These are phyloP conservation scores for Sinonovacula constricta DNA, from an alignment of 1,140 invertebrate genomes.

Conservation along the genomic window DNA sequence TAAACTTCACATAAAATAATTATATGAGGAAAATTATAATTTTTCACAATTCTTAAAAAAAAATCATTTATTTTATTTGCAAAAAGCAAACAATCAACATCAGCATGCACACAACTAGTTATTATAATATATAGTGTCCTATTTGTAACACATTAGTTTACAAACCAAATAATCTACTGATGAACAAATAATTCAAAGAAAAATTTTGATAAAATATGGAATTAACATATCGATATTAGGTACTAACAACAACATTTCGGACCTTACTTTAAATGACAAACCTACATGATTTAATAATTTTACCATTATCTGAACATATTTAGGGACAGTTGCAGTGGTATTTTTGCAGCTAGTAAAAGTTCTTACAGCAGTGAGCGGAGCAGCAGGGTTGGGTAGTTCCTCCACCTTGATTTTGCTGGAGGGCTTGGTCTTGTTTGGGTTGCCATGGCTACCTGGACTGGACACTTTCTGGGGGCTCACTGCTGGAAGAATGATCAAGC, in stretches of 20 bases:
- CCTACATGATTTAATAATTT: neutral
- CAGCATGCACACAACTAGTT: neutral
- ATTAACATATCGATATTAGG: neutral
- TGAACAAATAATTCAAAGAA: neutral
- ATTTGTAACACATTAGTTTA: no score
- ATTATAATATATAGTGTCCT: no score
- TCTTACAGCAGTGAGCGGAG: slow-evolving; percentile 64
- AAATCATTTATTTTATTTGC: neutral
- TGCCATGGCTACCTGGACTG: no score
- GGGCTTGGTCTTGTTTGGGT: neutral
- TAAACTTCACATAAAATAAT: neutral
- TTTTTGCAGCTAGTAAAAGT: neutral
- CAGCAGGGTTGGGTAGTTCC: slow-evolving; percentile 59
- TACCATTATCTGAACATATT: neutral
- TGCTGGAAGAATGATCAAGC: no score
- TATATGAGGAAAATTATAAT: neutral
- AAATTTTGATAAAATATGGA: neutral
- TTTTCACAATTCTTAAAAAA: neutral
- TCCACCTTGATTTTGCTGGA: slow-evolving; percentile 10
- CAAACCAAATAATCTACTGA: no score
- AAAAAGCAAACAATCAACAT: neutral
- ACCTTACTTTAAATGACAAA: neutral
- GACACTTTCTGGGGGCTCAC: no score
- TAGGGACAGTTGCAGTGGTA: neutral
- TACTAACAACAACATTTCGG: neutral